phyloP scores from a whole-genome alignment of 2,888 invertebrate genomes.

The Acanthoscelides obtectus region DNA sequence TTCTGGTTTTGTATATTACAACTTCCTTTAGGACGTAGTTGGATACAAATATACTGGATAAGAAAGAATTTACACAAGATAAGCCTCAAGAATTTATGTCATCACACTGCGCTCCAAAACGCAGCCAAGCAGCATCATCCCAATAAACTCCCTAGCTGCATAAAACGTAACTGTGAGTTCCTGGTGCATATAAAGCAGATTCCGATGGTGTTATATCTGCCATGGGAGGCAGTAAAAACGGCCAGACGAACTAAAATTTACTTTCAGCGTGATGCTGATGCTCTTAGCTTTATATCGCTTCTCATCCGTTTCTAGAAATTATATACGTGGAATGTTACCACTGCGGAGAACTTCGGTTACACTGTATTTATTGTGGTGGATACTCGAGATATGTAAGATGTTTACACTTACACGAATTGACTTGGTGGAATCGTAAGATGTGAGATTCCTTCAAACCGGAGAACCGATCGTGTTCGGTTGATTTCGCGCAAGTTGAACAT shows the following conservation, averaged over 20 bases:
- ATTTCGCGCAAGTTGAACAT: too few relatives aligned
- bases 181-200: background rate
- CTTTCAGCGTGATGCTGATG: background rate
- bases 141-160: background rate
- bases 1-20: too few relatives aligned
- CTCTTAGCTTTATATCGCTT: background rate
- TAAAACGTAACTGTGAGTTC: background rate
- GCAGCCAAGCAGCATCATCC: background rate
- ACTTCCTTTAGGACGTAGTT: too few relatives aligned
- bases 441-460: too few relatives aligned
- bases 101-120: background rate
- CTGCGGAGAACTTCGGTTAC: background rate
- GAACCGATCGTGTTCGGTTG: too few relatives aligned
- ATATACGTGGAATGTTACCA: background rate
- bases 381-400: background rate
- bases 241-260: background rate
- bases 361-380: background rate
- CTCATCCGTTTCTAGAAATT: background rate
- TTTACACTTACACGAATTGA: background rate
- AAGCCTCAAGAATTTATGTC: background rate
- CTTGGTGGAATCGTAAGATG: too few relatives aligned
- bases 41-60: too few relatives aligned
- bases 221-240: background rate
- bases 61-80: too few relatives aligned
- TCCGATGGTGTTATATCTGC: background rate